Evolutionary conservation across 2,113 vertebrate genomes (phyloP).

Genomic region (Noctilio leporinus): DNA sequence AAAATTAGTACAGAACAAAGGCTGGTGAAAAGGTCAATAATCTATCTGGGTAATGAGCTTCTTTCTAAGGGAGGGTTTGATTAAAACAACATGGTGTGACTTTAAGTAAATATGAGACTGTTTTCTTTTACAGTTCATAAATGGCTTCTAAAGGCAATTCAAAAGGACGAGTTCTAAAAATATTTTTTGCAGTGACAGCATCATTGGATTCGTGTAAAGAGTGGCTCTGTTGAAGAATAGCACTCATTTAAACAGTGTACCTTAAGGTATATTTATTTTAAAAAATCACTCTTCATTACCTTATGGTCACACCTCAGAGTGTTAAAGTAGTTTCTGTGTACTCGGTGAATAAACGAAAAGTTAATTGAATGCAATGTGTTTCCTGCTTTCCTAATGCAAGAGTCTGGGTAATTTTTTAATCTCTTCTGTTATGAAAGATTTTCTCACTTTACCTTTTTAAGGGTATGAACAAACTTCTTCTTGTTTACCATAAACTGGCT

Average conservation of each 20-base stretch:
- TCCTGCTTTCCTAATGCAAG: background rate
- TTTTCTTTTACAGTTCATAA: constrained; percentile 60
- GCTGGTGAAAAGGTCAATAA: constrained; percentile 24
- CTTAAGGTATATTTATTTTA: constrained; percentile 47
- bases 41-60: constrained; percentile 38
- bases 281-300: constrained; percentile 56
- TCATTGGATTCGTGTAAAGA: constrained; percentile 38
- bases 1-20: constrained; percentile 22
- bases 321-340: constrained; percentile 42
- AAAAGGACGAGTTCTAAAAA: constrained; percentile 59
- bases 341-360: constrained; percentile 47
- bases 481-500: constrained; percentile 16
- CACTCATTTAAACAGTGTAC: constrained; percentile 39
- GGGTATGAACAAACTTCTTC: constrained; percentile 14
- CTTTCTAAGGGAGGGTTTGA: constrained; percentile 11
- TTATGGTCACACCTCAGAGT: constrained; percentile 51
- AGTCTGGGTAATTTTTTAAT: constrained; percentile 29
- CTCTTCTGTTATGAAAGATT: constrained; percentile 26
- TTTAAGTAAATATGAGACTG: constrained; percentile 38
- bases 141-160: constrained; percentile 53
- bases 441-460: constrained; percentile 7
- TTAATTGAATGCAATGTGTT: constrained; percentile 54
- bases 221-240: constrained; percentile 24
- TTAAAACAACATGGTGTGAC: constrained; percentile 39
- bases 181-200: constrained; percentile 63